These are phyloP conservation scores for Miniopterus natalensis DNA, from an alignment of 2,113 vertebrate species.

Conservation along the genomic window DNA sequence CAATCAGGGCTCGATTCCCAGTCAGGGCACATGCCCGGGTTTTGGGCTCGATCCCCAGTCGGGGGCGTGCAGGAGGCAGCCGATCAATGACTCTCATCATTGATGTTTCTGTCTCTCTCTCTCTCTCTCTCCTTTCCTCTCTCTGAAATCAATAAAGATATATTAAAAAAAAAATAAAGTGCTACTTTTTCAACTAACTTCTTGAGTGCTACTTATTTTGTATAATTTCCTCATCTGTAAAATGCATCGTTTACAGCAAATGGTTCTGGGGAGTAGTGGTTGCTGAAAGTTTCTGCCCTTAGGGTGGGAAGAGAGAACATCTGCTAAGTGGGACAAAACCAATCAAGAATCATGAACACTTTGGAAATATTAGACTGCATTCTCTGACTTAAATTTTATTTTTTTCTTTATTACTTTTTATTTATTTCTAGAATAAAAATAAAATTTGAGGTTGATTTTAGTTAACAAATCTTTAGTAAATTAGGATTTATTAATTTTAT, in stretches of 20 bases:
- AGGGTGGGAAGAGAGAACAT: neutral
- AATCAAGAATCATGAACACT: neutral
- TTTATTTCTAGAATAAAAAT: conserved; percentile 55
- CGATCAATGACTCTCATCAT: too few species aligned
- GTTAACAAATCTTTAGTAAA: neutral
- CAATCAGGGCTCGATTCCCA: too few species aligned
- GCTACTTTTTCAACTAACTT: neutral
- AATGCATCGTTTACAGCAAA: neutral
- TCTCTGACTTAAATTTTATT: conserved; percentile 43
- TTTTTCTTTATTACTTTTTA: conserved; percentile 33
- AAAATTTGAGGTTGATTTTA: conserved; percentile 23
- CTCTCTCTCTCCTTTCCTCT: too few species aligned
- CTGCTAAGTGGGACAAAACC: neutral
- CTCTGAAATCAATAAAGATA: too few species aligned
- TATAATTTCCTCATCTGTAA: neutral
- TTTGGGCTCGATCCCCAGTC: too few species aligned
- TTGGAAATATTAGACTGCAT: neutral
- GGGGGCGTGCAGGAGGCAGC: too few species aligned
- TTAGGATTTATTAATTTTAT: conserved; percentile 42
- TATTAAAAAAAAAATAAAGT: neutral
- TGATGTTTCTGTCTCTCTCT: too few species aligned
- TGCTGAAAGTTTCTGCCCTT: neutral
- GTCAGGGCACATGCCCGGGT: too few species aligned
- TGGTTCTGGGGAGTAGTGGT: neutral
- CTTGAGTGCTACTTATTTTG: neutral